phyloP scores from a whole-genome alignment of 2,888 invertebrate genomes.

The Pristionchus arcanus region DNA sequence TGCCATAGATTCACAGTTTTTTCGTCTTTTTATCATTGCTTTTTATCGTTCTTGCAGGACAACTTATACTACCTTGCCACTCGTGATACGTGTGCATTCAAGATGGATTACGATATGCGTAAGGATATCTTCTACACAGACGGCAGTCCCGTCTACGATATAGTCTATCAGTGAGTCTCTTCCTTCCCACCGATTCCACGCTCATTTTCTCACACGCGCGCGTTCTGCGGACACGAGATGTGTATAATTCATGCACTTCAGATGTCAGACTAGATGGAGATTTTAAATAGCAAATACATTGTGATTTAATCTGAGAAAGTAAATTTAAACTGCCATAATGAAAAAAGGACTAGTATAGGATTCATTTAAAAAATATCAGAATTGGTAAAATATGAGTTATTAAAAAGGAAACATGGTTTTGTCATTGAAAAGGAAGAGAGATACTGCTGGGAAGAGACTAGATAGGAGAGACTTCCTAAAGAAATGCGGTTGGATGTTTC shows the following conservation, averaged over 20 bases:
- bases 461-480: too few relatives aligned
- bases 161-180: conserved; percentile 75
- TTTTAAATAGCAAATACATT: background rate
- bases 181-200: background rate
- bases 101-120: conserved; percentile 74
- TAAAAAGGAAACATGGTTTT: too few relatives aligned
- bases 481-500: too few relatives aligned
- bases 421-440: too few relatives aligned
- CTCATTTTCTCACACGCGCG: background rate
- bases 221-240: conserved; percentile 22
- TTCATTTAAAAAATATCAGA: background rate
- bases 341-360: too few relatives aligned
- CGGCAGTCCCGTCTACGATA: conserved; percentile 71
- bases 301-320: too few relatives aligned
- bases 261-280: background rate
- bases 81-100: conserved; percentile 76
- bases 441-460: too few relatives aligned
- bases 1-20: too few relatives aligned
- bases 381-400: conserved; percentile 30
- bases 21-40: background rate
- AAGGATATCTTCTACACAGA: conserved; percentile 74
- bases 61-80: conserved; percentile 76
- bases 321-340: too few relatives aligned
- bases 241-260: conserved; percentile 15
- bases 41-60: conserved; percentile 66